Conservation (phyloP, 2,797 vertebrate genomes). For the Brachyrhaphis roseni region DNA sequence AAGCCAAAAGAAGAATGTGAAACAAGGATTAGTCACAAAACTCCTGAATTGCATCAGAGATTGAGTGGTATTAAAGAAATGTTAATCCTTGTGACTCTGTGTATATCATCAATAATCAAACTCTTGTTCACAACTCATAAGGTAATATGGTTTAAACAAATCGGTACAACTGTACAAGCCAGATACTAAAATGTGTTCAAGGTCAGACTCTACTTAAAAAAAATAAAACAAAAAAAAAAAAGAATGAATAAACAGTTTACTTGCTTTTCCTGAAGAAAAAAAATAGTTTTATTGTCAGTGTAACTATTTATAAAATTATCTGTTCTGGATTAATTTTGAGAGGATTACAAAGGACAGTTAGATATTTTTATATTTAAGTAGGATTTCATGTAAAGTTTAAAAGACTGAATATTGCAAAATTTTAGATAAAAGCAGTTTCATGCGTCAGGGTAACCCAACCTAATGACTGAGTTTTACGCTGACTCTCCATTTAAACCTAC, state of each 20-base stretch:
- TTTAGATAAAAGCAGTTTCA: neutral
- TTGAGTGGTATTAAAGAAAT: slow-evolving; percentile 25
- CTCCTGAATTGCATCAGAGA: neutral
- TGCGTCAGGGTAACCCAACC: neutral
- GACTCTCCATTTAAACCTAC: neutral
- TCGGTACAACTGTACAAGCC: neutral
- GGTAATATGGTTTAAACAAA: neutral
- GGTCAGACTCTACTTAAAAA: neutral
- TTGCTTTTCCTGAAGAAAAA: neutral
- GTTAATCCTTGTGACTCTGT: neutral
- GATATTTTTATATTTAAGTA: neutral
- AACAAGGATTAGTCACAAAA: neutral
- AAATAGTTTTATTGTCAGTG: neutral
- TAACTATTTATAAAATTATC: neutral
- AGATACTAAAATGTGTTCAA: neutral
- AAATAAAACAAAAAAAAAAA: neutral
- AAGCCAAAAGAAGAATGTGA: neutral
- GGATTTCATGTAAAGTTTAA: neutral
- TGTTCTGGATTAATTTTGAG: neutral
- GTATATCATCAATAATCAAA: neutral
- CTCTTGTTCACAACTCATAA: neutral
- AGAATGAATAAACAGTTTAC: too few species aligned
- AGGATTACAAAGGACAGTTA: neutral
- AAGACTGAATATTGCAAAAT: neutral
- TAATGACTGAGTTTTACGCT: neutral